Percentiles rank a stretch among this genome's conserved stretches.
Evolutionary conservation across 2,113 vertebrate species (phyloP).

Genomic region (Sterrhoptilus dennistouni): DNA sequence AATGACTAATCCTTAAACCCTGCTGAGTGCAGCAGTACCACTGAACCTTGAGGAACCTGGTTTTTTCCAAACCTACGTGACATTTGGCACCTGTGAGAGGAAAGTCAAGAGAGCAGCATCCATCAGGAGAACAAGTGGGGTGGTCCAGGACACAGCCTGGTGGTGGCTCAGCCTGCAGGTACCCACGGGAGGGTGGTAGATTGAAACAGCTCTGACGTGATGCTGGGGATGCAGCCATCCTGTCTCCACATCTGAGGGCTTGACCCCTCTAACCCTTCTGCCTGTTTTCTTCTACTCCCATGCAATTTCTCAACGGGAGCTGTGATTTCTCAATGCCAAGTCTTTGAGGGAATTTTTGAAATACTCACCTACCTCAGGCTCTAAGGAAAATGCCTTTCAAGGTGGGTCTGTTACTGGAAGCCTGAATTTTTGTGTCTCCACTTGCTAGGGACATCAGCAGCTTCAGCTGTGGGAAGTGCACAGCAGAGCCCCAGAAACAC

Average conservation of each 20-base stretch:
- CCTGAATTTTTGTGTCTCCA: background rate
- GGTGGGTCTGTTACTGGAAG: background rate
- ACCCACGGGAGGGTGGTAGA: background rate
- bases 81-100: accelerated
- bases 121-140: accelerated
- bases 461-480: background rate
- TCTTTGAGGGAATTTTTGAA: background rate
- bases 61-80: background rate
- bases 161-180: background rate
- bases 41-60: background rate
- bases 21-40: constrained; percentile 2
- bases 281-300: background rate
- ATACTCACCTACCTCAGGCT: background rate
- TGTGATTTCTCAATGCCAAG: background rate
- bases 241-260: background rate
- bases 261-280: background rate
- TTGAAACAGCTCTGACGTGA: accelerated
- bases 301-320: background rate
- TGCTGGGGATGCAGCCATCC: accelerated
- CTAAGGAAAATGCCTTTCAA: background rate
- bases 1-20: constrained; percentile 46
- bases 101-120: background rate
- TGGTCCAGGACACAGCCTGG: background rate
- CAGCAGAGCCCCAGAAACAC: background rate
- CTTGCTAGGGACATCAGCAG: background rate